Evolutionary conservation across 2,888 invertebrate species (phyloP), one percentile per base, ranked within the genome.

Genomic region (Nezara viridula): DNA sequence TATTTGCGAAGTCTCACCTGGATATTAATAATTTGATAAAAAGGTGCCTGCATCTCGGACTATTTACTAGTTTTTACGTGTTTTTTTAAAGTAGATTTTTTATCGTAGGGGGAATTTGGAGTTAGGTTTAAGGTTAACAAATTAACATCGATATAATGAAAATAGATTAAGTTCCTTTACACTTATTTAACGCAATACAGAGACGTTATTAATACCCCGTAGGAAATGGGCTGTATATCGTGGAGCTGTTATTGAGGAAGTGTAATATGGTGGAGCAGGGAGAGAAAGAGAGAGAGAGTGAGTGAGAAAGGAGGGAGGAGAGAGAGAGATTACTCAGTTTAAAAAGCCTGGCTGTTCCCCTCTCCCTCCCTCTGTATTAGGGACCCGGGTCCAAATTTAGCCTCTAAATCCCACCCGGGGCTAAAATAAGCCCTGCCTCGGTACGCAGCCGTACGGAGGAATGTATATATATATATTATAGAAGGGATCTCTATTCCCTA

Each of bases 371-470:
- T 0, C 6, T 32, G 32, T 66, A 32, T 66, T 32, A 32, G 66
- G 66, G 66, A 2, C 66, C n/a, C 21, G n/a, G 81, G 44, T 81
- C 81, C 81, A 81, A 81, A 81, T 81, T 81, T 81, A 81, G 81
- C 81, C 40, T 10, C 44, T 14, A 44, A 81, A 44, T 44, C 81
- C 81, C 81, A 12, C 40, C 24, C 40, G 24, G 44, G 12, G 40
- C 44, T n/a, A 44, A 81, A 81, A 81, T 81, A 81, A 81, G 81
- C 81, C 44, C 81, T 24, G 40, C 81, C 73, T 37, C 37, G 6
- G 19, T 21, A 32, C 37, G 9, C 40, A 44, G 81, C 40, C 81
- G 40, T 19, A 21, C 24, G 24, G 24, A 81, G n/a, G 44, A 81
- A 81, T 81, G 40, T 44, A 44, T 44, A 44, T 73, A 73, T 66